Percentiles rank a stretch among this genome's conserved stretches.
Evolutionary conservation across 2,113 vertebrate genomes (phyloP).

Genomic region (Chloebia gouldiae): DNA sequence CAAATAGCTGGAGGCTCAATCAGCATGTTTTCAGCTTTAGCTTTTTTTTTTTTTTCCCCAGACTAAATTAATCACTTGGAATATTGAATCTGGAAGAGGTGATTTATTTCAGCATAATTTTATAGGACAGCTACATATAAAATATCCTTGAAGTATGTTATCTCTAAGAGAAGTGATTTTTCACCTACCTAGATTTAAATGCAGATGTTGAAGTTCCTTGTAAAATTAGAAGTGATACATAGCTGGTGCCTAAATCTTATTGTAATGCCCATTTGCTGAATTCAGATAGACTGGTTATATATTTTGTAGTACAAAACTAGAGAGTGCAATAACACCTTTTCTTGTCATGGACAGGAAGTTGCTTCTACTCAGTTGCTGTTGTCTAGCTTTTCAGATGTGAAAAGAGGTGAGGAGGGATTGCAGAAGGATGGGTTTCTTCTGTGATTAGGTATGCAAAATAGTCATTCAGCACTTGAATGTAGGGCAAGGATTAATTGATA

Average conservation of each 20-base stretch:
- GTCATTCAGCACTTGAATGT: not conserved
- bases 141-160: not conserved
- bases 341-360: not conserved
- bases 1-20: not conserved
- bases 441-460: not conserved
- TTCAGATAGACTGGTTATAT: not conserved
- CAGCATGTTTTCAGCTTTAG: not conserved
- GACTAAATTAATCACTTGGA: not conserved
- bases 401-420: not conserved
- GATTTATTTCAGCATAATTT: not conserved
- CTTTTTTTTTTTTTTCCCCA: not conserved
- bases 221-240: not conserved
- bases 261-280: not conserved
- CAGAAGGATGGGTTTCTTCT: not conserved
- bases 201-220: not conserved
- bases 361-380: not conserved
- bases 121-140: not conserved
- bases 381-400: not conserved
- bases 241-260: not conserved
- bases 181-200: not conserved
- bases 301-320: not conserved
- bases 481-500: not conserved
- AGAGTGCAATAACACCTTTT: not conserved
- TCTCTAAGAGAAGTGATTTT: not conserved
- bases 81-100: not conserved